phyloP scores from a whole-genome alignment of 23 tunicate genomes.

The Ciona savignyi region DNA sequence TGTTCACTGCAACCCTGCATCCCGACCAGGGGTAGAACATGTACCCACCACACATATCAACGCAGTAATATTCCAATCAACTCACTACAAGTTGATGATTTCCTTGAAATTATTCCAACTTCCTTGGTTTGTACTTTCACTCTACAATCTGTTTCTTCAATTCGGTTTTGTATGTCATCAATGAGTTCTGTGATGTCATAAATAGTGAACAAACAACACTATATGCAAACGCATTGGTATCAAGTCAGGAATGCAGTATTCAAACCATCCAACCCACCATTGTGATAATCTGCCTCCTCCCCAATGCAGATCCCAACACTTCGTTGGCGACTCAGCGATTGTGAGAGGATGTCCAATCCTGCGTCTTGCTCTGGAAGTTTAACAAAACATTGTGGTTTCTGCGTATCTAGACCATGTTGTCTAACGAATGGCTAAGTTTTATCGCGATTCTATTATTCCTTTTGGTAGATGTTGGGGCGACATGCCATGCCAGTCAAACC shows the following conservation, averaged over 20 bases:
- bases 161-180: constrained; percentile 18
- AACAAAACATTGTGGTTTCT: too few relatives aligned
- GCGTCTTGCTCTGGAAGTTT: constrained; percentile 35
- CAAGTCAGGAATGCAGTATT: too few relatives aligned
- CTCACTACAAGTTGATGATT: constrained; percentile 23
- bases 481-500: too few relatives aligned
- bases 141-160: constrained; percentile 10
- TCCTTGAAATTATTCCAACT: constrained; percentile 3
- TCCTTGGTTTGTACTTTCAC: constrained; percentile 6
- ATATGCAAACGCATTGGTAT: background rate
- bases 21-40: too few relatives aligned
- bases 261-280: too few relatives aligned
- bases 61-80: too few relatives aligned
- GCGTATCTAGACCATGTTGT: constrained; percentile 11
- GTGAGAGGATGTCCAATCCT: constrained; percentile 18
- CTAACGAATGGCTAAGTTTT: background rate
- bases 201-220: background rate
- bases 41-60: too few relatives aligned
- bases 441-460: constrained; percentile 3
- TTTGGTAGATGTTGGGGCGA: too few relatives aligned
- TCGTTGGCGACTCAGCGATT: constrained; percentile 11
- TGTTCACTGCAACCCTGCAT: background rate
- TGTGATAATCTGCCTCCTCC: constrained; percentile 23
- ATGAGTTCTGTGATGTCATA: constrained; percentile 12
- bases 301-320: constrained; percentile 22